Conservation (phyloP, 2,888 invertebrate species). For the Elegia similella region DNA sequence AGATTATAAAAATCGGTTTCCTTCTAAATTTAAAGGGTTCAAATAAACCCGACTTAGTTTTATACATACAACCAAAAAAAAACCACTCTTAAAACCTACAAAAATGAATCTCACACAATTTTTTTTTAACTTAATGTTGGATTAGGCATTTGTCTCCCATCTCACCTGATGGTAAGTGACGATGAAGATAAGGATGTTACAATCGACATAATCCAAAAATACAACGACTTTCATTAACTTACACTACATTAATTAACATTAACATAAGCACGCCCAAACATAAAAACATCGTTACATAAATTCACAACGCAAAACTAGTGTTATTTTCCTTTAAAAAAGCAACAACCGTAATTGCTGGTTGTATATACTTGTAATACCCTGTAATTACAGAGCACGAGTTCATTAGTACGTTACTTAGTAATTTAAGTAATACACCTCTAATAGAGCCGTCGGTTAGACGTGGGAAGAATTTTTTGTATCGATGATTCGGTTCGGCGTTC, state of each 20-base stretch:
- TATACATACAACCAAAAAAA: too few relatives aligned
- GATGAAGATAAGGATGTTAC: not conserved
- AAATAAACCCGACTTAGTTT: too few relatives aligned
- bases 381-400: slow-evolving; percentile 42
- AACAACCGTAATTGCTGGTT: slow-evolving; percentile 34
- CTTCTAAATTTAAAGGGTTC: too few relatives aligned
- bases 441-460: slow-evolving; percentile 47
- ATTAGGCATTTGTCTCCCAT: too few relatives aligned
- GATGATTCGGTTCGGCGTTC: slow-evolving; percentile 19
- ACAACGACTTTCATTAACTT: not conserved
- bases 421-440: slow-evolving; percentile 45
- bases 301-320: not conserved
- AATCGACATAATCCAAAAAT: not conserved
- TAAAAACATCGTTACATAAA: slow-evolving; percentile 2
- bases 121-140: too few relatives aligned
- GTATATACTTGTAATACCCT: slow-evolving; percentile 36
- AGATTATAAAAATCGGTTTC: too few relatives aligned
- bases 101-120: too few relatives aligned
- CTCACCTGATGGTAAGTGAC: too few relatives aligned
- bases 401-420: slow-evolving; percentile 47
- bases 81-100: too few relatives aligned
- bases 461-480: slow-evolving; percentile 35
- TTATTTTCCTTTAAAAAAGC: slow-evolving; percentile 2
- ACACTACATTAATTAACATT: not conserved
- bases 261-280: not conserved